Evolutionary conservation across 2,113 vertebrate genomes (phyloP).

Genomic region (Poeciliopsis prolifica): DNA sequence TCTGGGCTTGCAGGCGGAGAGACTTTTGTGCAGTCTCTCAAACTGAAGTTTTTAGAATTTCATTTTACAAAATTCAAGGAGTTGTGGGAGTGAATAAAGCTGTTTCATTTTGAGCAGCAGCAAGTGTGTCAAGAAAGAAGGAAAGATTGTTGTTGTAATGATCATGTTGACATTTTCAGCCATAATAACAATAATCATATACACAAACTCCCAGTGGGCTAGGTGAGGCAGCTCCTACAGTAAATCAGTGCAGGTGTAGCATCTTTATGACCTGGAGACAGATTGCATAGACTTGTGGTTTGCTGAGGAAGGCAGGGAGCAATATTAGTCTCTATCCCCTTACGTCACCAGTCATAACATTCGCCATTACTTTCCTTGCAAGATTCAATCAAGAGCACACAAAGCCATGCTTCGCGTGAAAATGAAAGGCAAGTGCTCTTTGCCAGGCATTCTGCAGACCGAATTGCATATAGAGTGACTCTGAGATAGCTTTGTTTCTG

Average conservation of each 20-base stretch:
- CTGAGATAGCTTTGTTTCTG: constrained; percentile 79
- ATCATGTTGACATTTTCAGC: constrained; percentile 20
- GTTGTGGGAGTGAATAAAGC: too few relatives aligned
- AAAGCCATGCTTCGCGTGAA: constrained; percentile 71
- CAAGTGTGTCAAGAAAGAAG: too few relatives aligned
- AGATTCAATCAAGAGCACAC: constrained; percentile 74
- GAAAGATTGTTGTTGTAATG: background rate
- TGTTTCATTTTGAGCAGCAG: too few relatives aligned
- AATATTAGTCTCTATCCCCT: constrained; percentile 68
- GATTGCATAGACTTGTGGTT: constrained; percentile 58
- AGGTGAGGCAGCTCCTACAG: background rate
- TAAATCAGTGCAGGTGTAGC: constrained; percentile 40
- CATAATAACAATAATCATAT: background rate
- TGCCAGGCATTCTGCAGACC: constrained; percentile 65
- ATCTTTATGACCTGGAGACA: constrained; percentile 49
- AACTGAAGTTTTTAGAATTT: too few relatives aligned
- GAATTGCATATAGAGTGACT: constrained; percentile 75
- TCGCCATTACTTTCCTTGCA: constrained; percentile 70
- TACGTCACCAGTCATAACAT: constrained; percentile 74
- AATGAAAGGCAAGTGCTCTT: constrained; percentile 69
- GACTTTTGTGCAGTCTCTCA: too few relatives aligned
- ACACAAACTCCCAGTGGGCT: background rate
- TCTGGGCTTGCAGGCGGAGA: too few relatives aligned
- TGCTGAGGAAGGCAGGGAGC: constrained; percentile 52
- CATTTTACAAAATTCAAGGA: too few relatives aligned